Base-by-base conservation (phyloP, 2,797 vertebrate genomes). In the Okamejei kenojei region DNA sequence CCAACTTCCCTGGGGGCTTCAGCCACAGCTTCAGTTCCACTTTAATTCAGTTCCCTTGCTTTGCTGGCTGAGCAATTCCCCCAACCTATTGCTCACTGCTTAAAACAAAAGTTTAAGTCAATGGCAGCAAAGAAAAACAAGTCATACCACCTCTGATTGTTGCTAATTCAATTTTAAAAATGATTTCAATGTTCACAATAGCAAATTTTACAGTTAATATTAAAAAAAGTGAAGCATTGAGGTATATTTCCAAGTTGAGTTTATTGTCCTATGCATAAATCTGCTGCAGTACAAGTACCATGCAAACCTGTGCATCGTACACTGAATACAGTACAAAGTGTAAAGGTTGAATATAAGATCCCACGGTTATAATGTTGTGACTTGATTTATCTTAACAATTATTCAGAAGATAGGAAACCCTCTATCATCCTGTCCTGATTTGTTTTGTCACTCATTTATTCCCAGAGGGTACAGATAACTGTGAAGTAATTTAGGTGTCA, bases 11-110 rank as follows among this genome's bases (percentile, higher is more conserved):
- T 58, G 38, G 71, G 32, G 68, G 19, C 38, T 54, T 21, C 17
- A 68, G 84, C n/a, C 21, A 68, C 35, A 45, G 6, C 21, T 71
- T 74, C 35, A 54, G 90, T 21, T 54, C 71, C 38, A 38, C 26
- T 35, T 91, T 68, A 88, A 68, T 91, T 91, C 68, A 74, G 90
- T 74, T 74, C 38, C 35, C 90, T 73, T 32, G 10, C 35, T 71
- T 63, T 73, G 63, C 88, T 45, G 38, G 35, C 65, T 91, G 71
- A 54, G 90, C 54, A 74, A 91, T 73, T 91, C 90, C 71, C 74
- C 81, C 19, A 26, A 74, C 35, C 84, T 54, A 29, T 91, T 91
- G 23, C 71, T 91, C 90, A 45, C 71, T 68, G 1, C 65, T 65
- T 13, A 63, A 84, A 86, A 86, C 38, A 54, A 84, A 84, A 15